A percentile compares a stretch with the other conserved stretches of the same genome.
These are phyloP conservation scores for Malachius bipustulatus DNA, from an alignment of 2,888 invertebrate genomes.

Conservation along the genomic window DNA sequence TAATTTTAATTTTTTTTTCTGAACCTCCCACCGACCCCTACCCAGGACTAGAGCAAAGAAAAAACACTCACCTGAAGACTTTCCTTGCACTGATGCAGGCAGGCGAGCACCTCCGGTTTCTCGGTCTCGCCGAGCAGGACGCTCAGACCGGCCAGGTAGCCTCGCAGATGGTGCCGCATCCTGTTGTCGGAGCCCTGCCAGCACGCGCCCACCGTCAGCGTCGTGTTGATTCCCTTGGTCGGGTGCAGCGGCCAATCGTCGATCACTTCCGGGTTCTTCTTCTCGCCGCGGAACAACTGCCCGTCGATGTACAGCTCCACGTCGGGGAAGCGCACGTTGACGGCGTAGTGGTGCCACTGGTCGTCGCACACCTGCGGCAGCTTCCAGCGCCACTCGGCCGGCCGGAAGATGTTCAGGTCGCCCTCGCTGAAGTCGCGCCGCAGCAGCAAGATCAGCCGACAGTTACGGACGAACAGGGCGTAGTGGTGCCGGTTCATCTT, in stretches of 20 bases:
- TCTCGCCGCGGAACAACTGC: constrained; percentile 47
- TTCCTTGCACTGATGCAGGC: constrained; percentile 73
- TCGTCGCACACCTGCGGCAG: constrained; percentile 92
- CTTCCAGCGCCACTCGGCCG: constrained; percentile 99
- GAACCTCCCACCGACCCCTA: constrained; percentile 7
- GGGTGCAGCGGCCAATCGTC: constrained; percentile 99
- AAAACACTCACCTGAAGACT: constrained; percentile 44
- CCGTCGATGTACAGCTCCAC: constrained; percentile 86
- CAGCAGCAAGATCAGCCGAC: constrained; percentile 85
- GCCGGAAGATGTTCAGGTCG: constrained; percentile 86
- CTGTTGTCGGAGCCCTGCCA: constrained; percentile 89
- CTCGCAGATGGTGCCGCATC: constrained; percentile 77
- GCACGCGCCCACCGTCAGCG: constrained; percentile 90
- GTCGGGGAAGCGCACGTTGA: constrained; percentile 86
- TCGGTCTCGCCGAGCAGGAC: constrained; percentile 66
- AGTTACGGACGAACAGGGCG: constrained; percentile 93
- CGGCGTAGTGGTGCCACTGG: constrained; percentile 96
- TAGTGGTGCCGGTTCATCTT: constrained; percentile 99
- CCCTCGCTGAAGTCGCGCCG: constrained; percentile 83
- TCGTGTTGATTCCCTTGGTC: constrained; percentile 87
- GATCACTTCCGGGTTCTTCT: constrained; percentile 90
- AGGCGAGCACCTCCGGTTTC: constrained; percentile 58
- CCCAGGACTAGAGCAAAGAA: constrained; percentile 7
- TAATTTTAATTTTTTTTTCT: neutral
- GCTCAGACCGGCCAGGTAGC: constrained; percentile 77